These are phyloP conservation scores for Torymus auratus DNA, from an alignment of 2,888 invertebrate genomes.

Conservation along the genomic window DNA sequence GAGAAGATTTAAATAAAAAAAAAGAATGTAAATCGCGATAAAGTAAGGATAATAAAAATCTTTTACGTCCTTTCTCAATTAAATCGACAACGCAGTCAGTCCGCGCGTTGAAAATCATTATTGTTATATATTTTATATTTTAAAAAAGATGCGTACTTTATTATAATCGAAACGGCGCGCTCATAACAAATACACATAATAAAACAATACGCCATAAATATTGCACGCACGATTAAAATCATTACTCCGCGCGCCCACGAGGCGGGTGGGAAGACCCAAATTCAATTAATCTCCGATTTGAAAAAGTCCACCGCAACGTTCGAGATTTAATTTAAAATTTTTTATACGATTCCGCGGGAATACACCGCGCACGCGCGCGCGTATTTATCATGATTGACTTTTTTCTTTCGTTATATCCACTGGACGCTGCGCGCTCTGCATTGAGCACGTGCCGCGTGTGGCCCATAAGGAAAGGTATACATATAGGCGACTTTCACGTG, in stretches of 20 bases:
- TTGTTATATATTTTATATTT: too few species aligned
- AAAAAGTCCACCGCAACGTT: not conserved
- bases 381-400: constrained; percentile 53
- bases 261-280: not conserved
- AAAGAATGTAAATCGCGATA: too few species aligned
- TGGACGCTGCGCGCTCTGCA: not conserved
- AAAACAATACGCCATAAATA: constrained; percentile 27
- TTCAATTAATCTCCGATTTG: constrained; percentile 47
- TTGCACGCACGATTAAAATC: constrained; percentile 29
- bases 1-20: too few species aligned
- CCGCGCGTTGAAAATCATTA: too few species aligned
- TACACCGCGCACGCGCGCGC: not conserved
- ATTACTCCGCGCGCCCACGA: constrained; percentile 2
- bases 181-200: not conserved
- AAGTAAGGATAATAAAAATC: too few species aligned
- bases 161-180: too few species aligned
- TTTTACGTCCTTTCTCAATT: too few species aligned
- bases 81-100: too few species aligned
- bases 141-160: constrained; percentile 12
- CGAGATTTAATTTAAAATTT: constrained; percentile 49
- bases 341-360: constrained; percentile 22
- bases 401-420: constrained; percentile 53
- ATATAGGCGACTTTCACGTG: constrained; percentile 31
- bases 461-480: constrained; percentile 21
- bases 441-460: not conserved